phyloP scores from a whole-genome alignment of 2,797 vertebrate species.

The Acanthopagrus latus region DNA sequence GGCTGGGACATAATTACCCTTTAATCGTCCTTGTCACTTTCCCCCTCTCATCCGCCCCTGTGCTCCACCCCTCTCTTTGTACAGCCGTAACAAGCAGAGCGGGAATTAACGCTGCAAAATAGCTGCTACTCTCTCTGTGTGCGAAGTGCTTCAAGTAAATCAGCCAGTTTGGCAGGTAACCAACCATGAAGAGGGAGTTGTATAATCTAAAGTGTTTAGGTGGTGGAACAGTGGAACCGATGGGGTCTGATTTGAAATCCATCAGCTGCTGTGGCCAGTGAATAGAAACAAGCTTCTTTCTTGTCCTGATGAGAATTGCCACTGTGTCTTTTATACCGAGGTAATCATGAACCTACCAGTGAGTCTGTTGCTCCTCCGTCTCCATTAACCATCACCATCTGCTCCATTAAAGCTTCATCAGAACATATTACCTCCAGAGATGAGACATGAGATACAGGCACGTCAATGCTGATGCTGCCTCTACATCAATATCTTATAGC shows the following conservation, averaged over 20 bases:
- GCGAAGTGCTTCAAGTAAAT: conserved; percentile 37
- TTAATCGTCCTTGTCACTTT: not conserved
- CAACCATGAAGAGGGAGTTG: conserved; percentile 13
- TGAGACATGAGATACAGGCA: conserved; percentile 9
- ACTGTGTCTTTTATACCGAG: conserved; percentile 51
- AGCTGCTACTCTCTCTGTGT: conserved; percentile 1
- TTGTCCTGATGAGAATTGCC: conserved; percentile 30
- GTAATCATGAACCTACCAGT: conserved; percentile 49
- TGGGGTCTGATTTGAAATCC: conserved; percentile 36
- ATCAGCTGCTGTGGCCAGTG: conserved; percentile 11
- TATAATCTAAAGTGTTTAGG: conserved; percentile 56
- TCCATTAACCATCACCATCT: conserved; percentile 68
- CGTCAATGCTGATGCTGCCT: conserved; percentile 60
- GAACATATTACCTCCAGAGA: conserved; percentile 49
- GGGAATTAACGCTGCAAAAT: conserved; percentile 33
- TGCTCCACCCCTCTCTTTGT: conserved; percentile 6
- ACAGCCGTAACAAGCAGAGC: conserved; percentile 19
- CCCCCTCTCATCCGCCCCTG: not conserved
- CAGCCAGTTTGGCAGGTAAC: conserved; percentile 44
- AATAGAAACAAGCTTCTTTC: conserved; percentile 21
- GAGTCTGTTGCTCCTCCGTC: conserved; percentile 39
- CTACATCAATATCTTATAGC: conserved; percentile 39
- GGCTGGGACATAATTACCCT: conserved; percentile 13
- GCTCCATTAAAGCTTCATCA: conserved; percentile 69
- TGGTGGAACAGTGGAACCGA: conserved; percentile 3